These are phyloP conservation scores for Odontothrips loti DNA, from an alignment of 2,888 invertebrate species.

Conservation along the genomic window DNA sequence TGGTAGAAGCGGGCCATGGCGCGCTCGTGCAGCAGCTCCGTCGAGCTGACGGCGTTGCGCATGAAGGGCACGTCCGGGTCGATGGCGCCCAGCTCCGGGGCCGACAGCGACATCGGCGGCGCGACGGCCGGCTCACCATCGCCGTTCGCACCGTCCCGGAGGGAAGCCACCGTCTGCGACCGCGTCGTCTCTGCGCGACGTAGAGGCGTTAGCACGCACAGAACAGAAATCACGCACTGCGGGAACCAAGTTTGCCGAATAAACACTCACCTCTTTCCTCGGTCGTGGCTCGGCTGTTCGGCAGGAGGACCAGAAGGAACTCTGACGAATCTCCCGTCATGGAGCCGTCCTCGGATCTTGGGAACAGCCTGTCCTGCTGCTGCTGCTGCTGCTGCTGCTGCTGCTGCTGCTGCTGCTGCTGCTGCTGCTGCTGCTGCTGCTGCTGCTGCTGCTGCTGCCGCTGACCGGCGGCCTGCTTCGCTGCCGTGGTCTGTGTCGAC, in stretches of 20 bases:
- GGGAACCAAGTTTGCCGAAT: background rate
- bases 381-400: constrained; percentile 33
- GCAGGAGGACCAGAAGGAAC: constrained; percentile 68
- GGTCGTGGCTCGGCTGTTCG: constrained; percentile 37
- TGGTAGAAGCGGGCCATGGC: constrained; percentile 78
- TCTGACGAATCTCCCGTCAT: constrained; percentile 66
- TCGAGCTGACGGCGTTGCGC: constrained; percentile 72
- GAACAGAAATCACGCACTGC: too few relatives aligned
- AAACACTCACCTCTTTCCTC: constrained; percentile 36
- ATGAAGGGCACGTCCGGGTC: constrained; percentile 54
- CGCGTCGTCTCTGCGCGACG: background rate
- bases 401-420: too few relatives aligned
- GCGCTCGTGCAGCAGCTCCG: constrained; percentile 74
- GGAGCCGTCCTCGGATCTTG: constrained; percentile 40
- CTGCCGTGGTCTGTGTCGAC: background rate
- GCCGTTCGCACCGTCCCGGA: background rate
- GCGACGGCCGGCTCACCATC: constrained; percentile 59
- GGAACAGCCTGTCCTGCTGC: constrained; percentile 36
- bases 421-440: too few relatives aligned
- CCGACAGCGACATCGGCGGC: constrained; percentile 75
- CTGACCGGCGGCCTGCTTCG: constrained; percentile 29
- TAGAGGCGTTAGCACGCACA: background rate
- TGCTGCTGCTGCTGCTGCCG: too few relatives aligned
- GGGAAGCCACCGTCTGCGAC: background rate
- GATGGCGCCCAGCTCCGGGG: constrained; percentile 64